phyloP scores from a whole-genome alignment of 2,797 vertebrate species.

The Onychomys torridus region DNA sequence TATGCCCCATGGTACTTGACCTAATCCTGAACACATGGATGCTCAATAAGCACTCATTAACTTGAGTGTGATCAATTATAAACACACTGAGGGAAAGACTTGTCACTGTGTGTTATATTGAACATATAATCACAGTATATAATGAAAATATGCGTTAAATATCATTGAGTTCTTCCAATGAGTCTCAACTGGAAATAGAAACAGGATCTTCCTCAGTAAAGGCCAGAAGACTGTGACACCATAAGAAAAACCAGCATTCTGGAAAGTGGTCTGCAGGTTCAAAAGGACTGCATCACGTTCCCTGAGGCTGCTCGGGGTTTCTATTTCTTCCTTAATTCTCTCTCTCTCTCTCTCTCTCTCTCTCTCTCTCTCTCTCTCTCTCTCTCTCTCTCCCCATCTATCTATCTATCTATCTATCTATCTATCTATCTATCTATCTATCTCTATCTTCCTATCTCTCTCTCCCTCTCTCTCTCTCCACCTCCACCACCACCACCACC shows the following conservation, averaged over 20 bases:
- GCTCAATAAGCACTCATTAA: constrained; percentile 18
- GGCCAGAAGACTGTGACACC: not conserved
- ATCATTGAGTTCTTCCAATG: not conserved
- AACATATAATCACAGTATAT: not conserved
- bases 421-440: not conserved
- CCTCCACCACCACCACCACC: not conserved
- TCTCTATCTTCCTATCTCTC: not conserved
- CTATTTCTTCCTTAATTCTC: not conserved
- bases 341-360: not conserved
- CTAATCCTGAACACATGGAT: not conserved
- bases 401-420: not conserved
- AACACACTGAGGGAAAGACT: constrained; percentile 29
- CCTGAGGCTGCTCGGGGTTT: not conserved
- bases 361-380: too few species aligned
- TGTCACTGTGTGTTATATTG: not conserved
- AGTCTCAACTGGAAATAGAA: not conserved
- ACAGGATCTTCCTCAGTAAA: constrained; percentile 22
- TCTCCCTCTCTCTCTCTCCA: too few species aligned
- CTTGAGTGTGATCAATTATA: constrained; percentile 22
- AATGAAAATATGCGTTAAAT: not conserved
- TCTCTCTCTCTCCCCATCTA: not conserved
- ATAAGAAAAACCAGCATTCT: constrained; percentile 8
- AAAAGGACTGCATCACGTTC: not conserved
- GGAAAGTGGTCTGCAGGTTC: not conserved
- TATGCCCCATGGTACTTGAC: not conserved